These are phyloP conservation scores for Tauraco erythrolophus DNA, from an alignment of 2,113 vertebrate species.

Conservation along the genomic window DNA sequence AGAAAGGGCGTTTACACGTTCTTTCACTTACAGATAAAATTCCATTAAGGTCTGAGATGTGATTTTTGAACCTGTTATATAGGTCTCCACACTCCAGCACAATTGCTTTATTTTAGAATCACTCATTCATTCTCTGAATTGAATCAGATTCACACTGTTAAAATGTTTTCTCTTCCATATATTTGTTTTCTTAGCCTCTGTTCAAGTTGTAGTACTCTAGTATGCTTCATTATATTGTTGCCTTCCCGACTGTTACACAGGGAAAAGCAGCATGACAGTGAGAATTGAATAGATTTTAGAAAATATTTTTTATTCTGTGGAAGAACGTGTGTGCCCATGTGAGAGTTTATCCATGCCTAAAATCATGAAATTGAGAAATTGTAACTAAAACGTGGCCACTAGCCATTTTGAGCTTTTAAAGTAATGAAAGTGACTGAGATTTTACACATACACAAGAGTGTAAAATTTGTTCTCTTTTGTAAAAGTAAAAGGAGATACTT, in stretches of 20 bases:
- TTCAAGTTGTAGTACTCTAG: background rate
- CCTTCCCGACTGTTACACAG: background rate
- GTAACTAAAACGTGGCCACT: background rate
- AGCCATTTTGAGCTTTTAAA: background rate
- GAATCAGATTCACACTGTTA: background rate
- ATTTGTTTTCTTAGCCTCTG: background rate
- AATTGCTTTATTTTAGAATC: background rate
- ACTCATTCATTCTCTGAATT: background rate
- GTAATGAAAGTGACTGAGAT: background rate
- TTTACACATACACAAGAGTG: background rate
- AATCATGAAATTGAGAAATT: background rate
- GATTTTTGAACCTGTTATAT: background rate
- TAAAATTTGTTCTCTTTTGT: background rate
- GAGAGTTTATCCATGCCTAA: background rate
- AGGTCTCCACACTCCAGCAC: fast-evolving
- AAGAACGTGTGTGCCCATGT: fast-evolving
- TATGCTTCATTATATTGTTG: background rate
- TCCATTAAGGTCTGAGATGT: background rate
- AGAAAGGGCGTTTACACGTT: fast-evolving
- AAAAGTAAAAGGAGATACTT: background rate
- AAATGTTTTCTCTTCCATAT: background rate
- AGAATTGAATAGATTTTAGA: background rate
- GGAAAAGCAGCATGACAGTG: background rate
- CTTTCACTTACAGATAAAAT: background rate
- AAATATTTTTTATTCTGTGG: background rate